phyloP scores from a whole-genome alignment of 1,140 invertebrate species.

The Hestina assimilis region DNA sequence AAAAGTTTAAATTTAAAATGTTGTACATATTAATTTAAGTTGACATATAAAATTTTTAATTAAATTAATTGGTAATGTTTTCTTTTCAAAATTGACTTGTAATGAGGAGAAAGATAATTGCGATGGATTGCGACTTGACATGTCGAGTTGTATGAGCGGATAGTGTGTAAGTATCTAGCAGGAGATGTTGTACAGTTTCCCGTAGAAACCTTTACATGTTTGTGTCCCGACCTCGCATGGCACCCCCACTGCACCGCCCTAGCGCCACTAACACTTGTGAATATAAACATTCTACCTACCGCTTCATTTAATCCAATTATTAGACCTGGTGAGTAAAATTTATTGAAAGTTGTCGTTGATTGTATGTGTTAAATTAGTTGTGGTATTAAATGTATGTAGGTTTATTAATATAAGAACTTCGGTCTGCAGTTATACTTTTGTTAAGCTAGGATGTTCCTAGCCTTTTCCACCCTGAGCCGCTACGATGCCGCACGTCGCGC shows the following conservation, averaged over 20 bases:
- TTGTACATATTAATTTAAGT: slow-evolving; percentile 37
- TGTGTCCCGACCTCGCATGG: slow-evolving; percentile 54
- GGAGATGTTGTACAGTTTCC: slow-evolving; percentile 51
- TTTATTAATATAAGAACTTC: too few species aligned
- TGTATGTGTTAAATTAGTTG: too few species aligned
- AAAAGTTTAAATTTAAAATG: slow-evolving; percentile 19
- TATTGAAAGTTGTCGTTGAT: too few species aligned
- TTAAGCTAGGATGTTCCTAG: too few species aligned
- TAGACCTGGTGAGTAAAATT: not conserved
- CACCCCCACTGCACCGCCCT: slow-evolving; percentile 37
- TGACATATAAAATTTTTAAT: slow-evolving; percentile 33
- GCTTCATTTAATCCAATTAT: slow-evolving; percentile 1
- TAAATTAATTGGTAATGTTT: slow-evolving; percentile 43
- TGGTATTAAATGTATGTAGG: too few species aligned
- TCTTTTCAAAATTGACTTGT: slow-evolving; percentile 47
- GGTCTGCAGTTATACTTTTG: too few species aligned
- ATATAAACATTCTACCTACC: slow-evolving; percentile 6
- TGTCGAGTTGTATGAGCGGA: slow-evolving; percentile 35
- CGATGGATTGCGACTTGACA: slow-evolving; percentile 23
- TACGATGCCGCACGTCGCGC: too few species aligned
- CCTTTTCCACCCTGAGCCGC: too few species aligned
- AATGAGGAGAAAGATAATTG: slow-evolving; percentile 55
- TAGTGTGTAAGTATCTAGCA: slow-evolving; percentile 56
- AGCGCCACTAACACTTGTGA: slow-evolving; percentile 22
- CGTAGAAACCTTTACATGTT: slow-evolving; percentile 48